phyloP scores from a whole-genome alignment of 2,113 vertebrate species.

The Plestiodon gilberti region DNA sequence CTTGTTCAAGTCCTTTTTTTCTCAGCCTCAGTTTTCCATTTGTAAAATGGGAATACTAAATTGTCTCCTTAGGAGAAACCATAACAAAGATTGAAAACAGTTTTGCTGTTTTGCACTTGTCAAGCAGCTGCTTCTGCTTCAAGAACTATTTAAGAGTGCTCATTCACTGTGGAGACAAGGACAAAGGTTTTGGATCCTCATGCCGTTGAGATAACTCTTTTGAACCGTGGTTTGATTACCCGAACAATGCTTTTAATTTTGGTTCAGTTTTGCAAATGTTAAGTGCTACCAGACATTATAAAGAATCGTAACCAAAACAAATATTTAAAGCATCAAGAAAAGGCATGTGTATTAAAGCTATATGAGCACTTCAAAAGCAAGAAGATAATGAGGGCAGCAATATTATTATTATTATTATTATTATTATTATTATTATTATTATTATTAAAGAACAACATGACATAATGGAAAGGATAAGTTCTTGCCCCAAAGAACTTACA shows the following conservation, averaged over 20 bases:
- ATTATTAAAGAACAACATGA: neutral
- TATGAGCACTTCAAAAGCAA: slow-evolving; percentile 27
- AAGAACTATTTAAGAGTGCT: too few species aligned
- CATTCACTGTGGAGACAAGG: too few species aligned
- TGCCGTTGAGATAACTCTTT: too few species aligned
- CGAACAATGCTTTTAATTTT: too few species aligned
- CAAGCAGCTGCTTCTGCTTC: too few species aligned
- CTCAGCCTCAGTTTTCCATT: neutral
- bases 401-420: neutral
- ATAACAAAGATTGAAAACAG: neutral
- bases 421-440: neutral
- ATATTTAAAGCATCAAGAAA: neutral
- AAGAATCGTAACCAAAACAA: neutral
- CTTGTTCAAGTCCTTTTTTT: neutral
- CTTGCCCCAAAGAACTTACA: neutral
- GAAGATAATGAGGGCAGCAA: neutral
- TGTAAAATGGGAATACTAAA: neutral
- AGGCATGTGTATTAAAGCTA: neutral
- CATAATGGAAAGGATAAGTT: neutral
- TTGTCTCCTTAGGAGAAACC: neutral
- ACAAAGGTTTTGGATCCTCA: too few species aligned
- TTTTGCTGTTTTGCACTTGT: too few species aligned
- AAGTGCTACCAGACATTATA: neutral
- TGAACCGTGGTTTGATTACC: too few species aligned
- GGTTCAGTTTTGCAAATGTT: too few species aligned